phyloP scores from a whole-genome alignment of 2,888 invertebrate genomes.

The Heliconius aoede region DNA sequence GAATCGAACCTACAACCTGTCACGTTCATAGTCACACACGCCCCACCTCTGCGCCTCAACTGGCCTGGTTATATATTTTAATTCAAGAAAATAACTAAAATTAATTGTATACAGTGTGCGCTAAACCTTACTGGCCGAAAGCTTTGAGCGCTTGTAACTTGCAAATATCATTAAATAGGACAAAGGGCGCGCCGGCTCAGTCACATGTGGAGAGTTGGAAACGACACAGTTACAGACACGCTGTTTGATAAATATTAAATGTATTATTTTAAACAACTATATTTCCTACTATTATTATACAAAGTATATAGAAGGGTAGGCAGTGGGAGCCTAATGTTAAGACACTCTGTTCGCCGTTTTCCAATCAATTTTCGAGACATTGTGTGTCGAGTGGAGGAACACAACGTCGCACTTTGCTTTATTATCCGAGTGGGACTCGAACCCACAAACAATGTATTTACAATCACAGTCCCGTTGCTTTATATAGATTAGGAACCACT shows the following conservation, averaged over 20 bases:
- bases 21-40: too few species aligned
- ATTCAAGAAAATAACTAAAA: background rate
- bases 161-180: constrained; percentile 68
- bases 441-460: too few species aligned
- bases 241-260: constrained; percentile 1
- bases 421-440: background rate
- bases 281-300: background rate
- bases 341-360: too few species aligned
- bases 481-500: background rate
- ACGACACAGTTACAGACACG: constrained; percentile 28
- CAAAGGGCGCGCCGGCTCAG: constrained; percentile 57
- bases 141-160: constrained; percentile 54
- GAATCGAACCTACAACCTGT: too few species aligned
- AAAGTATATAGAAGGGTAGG: background rate
- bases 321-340: too few species aligned
- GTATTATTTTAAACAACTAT: constrained; percentile 18
- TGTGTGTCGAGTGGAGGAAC: too few species aligned
- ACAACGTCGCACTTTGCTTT: background rate
- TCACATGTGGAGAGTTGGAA: constrained; percentile 18
- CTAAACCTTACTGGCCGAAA: constrained; percentile 40
- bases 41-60: too few species aligned
- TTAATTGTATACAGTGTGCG: background rate
- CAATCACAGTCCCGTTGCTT: background rate
- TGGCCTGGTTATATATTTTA: too few species aligned
- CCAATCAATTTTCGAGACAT: too few species aligned